Conservation (phyloP, 2,797 vertebrate species). For the Danio choprae region DNA sequence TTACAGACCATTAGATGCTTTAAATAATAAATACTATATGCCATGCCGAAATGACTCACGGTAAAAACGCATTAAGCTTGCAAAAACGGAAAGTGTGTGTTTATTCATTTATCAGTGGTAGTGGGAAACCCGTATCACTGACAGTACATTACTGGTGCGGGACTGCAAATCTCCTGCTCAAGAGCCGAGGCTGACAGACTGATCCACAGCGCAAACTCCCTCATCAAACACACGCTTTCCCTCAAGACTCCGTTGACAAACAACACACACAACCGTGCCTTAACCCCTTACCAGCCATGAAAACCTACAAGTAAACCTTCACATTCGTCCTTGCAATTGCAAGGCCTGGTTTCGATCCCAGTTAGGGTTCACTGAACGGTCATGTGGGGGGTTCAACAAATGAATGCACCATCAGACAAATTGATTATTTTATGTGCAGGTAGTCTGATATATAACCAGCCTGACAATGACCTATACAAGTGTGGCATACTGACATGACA, state of each 20-base stretch:
- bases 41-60: neutral
- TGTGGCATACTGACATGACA: neutral
- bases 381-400: neutral
- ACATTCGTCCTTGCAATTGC: neutral
- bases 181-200: conserved; percentile 44
- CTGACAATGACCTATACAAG: neutral
- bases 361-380: neutral
- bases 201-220: conserved; percentile 24
- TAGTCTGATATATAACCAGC: neutral
- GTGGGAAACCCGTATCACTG: conserved; percentile 25
- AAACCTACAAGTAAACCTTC: neutral
- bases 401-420: conserved; percentile 3
- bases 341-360: conserved; percentile 1
- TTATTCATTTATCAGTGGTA: conserved; percentile 6
- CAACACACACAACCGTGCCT: conserved; percentile 6
- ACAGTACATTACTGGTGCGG: conserved; percentile 38
- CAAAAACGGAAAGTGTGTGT: neutral
- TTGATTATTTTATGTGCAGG: neutral
- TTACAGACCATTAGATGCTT: conserved; percentile 20
- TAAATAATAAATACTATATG: conserved; percentile 30
- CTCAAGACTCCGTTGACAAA: conserved; percentile 28
- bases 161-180: conserved; percentile 47
- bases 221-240: conserved; percentile 17
- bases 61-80: neutral
- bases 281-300: conserved; percentile 29